Conservation (phyloP, 2,113 vertebrate species). For the Myocastor coypus region DNA sequence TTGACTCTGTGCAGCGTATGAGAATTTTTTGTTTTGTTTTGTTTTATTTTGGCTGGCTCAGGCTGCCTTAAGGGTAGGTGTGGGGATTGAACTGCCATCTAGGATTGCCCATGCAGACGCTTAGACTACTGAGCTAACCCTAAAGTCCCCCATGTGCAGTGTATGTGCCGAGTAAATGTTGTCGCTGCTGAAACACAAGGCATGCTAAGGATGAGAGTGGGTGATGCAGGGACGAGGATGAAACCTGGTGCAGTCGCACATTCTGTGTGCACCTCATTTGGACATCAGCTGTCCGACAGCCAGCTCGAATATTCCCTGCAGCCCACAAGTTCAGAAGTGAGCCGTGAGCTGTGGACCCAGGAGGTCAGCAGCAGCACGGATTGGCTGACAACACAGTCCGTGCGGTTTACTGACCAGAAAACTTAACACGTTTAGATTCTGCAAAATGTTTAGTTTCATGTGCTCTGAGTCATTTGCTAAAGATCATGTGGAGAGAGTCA, state of each 20-base stretch:
- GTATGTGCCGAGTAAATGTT: background rate
- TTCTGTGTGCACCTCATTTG: background rate
- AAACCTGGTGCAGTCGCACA: background rate
- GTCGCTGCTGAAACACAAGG: background rate
- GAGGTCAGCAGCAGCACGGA: background rate
- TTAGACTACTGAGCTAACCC: too few species aligned
- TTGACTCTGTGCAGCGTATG: background rate
- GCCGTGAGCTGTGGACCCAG: background rate
- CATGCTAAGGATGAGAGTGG: background rate
- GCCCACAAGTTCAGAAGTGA: background rate
- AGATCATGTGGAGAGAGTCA: background rate
- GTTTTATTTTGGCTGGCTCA: too few species aligned
- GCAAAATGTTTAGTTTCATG: background rate
- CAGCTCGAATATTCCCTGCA: background rate
- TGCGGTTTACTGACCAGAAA: constrained; percentile 43
- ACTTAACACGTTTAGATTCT: background rate
- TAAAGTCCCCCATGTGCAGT: too few species aligned
- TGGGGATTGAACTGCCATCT: too few species aligned
- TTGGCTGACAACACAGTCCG: background rate
- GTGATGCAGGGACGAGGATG: background rate
- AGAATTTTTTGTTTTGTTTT: too few species aligned
- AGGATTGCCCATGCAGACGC: too few species aligned
- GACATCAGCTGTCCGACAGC: background rate
- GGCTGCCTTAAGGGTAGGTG: too few species aligned
- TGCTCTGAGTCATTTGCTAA: constrained; percentile 27